Conservation (phyloP, 2,888 invertebrate genomes). For the Trachelus tabidus region DNA sequence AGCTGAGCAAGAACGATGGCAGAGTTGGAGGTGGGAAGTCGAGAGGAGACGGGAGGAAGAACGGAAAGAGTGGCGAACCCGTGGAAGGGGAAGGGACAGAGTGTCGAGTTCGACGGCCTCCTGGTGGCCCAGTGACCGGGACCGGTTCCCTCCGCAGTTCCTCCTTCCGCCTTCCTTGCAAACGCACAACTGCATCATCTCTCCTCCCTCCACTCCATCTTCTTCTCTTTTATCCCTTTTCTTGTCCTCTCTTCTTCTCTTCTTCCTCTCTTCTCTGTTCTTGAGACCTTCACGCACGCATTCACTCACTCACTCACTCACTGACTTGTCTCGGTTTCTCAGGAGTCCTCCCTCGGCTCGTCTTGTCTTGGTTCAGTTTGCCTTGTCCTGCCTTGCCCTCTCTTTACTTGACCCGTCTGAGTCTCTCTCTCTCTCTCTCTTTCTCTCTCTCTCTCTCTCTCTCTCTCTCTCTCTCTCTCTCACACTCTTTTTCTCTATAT, state of each 20-base stretch:
- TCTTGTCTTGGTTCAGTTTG: neutral
- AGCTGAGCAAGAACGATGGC: neutral
- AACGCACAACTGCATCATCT: conserved; percentile 66
- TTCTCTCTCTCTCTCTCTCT: conserved; percentile 20
- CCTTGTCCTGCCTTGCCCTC: neutral
- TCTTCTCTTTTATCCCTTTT: neutral
- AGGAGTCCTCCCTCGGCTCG: neutral
- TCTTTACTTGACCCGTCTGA: conserved; percentile 6
- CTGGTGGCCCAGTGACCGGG: conserved; percentile 67
- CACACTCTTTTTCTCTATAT: no score
- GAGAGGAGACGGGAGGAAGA: conserved; percentile 13
- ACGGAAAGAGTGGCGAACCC: conserved; percentile 26
- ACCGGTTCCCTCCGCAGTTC: conserved; percentile 66
- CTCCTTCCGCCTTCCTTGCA: conserved; percentile 67
- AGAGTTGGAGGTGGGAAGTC: conserved; percentile 18
- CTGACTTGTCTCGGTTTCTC: conserved; percentile 17
- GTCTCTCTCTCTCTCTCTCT: conserved; percentile 24
- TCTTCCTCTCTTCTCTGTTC: conserved; percentile 6
- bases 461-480: conserved; percentile 21
- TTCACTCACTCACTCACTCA: no score
- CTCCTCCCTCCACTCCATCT: conserved; percentile 28
- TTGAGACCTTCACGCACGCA: neutral
- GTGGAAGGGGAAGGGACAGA: conserved; percentile 37
- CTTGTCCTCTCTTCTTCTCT: conserved; percentile 1
- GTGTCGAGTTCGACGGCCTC: conserved; percentile 65